These are phyloP conservation scores for Clarias laeviceps DNA, from an alignment of 2,797 vertebrate genomes.

Conservation along the genomic window DNA sequence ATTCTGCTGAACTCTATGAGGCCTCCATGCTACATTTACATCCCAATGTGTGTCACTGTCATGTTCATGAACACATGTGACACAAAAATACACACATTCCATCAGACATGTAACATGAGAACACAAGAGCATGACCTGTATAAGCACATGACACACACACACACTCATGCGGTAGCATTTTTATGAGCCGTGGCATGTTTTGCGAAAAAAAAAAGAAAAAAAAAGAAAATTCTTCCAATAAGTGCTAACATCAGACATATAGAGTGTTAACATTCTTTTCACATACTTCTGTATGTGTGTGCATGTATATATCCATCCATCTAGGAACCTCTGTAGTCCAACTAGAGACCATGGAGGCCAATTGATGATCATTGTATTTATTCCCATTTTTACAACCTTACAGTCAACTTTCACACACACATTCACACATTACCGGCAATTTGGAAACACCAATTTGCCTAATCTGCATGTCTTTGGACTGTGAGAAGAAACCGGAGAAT, in stretches of 20 bases:
- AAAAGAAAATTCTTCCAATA: background rate
- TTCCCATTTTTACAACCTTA: no score
- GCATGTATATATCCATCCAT: no score
- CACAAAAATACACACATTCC: conserved; percentile 46
- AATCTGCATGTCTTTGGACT: no score
- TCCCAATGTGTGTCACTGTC: conserved; percentile 31
- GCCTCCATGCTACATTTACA: background rate
- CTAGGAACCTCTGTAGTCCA: no score
- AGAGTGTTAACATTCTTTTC: background rate
- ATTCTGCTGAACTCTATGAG: background rate
- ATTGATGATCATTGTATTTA: no score
- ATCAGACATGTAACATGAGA: conserved; percentile 48
- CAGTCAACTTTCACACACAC: no score
- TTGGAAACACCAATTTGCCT: no score
- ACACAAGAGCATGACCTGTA: conserved; percentile 13
- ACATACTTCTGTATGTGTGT: background rate
- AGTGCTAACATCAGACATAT: background rate
- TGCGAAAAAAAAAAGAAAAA: no score
- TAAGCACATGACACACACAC: conserved; percentile 26
- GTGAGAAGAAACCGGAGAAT: no score
- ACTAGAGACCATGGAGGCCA: no score
- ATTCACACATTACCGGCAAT: no score
- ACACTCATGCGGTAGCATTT: background rate
- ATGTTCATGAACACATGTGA: conserved; percentile 45
- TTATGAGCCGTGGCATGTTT: background rate